These are phyloP conservation scores for Acronicta psi DNA, from an alignment of 2,888 invertebrate species.

Conservation along the genomic window DNA sequence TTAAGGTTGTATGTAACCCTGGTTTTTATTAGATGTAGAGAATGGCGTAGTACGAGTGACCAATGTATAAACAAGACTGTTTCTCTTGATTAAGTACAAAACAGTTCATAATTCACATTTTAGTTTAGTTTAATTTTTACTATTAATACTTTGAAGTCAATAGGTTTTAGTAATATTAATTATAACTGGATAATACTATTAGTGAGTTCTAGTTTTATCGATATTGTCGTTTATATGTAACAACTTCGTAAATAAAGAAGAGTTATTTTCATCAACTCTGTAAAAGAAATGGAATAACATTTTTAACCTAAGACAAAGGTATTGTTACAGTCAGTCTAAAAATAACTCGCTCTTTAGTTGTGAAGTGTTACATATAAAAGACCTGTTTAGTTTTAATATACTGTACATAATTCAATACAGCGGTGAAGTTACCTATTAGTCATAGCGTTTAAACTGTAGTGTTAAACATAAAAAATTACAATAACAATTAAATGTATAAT, in stretches of 20 bases:
- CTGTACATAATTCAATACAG: conserved; percentile 68
- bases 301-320: conserved; percentile 19
- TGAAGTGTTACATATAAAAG: conserved; percentile 36
- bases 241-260: conserved; percentile 16
- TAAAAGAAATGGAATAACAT: conserved; percentile 1
- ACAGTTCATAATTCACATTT: conserved; percentile 53
- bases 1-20: conserved; percentile 38
- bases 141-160: conserved; percentile 21
- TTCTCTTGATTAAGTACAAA: conserved; percentile 83
- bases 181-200: neutral
- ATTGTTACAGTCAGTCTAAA: conserved; percentile 35
- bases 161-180: conserved; percentile 13
- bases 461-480: conserved; percentile 41
- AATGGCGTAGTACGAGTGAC: conserved; percentile 72
- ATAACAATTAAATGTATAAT: conserved; percentile 47
- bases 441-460: conserved; percentile 48
- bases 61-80: conserved; percentile 86
- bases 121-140: conserved; percentile 46
- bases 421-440: conserved; percentile 86
- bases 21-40: conserved; percentile 47
- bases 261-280: neutral
- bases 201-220: conserved; percentile 13
- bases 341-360: conserved; percentile 37
- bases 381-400: conserved; percentile 42
- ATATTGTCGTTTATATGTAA: conserved; percentile 28